Base-by-base conservation (phyloP, 2,888 invertebrate species). In the Cosmopolites sordidus region DNA sequence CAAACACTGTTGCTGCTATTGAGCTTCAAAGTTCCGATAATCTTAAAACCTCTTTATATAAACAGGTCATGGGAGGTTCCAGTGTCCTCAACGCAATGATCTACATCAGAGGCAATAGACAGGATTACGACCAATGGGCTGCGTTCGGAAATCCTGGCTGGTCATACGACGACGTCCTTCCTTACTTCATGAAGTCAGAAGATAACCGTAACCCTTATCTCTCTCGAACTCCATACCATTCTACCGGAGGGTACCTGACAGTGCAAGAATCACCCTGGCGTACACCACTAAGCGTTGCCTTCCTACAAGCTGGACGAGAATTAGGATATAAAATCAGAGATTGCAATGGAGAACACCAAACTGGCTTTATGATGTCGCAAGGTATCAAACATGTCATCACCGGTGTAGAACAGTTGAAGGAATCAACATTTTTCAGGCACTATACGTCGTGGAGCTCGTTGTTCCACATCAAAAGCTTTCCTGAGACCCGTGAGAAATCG, bases 11-110 rank as follows among this genome's bases (percentile, higher is more conserved):
- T 11, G n/a, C n/a, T n/a, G n/a, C n/a, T n/a, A n/a, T n/a, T n/a
- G n/a, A n/a, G n/a, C n/a, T n/a, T n/a, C n/a, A n/a, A n/a, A n/a
- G n/a, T n/a, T n/a, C n/a, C n/a, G n/a, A n/a, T n/a, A n/a, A n/a
- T n/a, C n/a, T n/a, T n/a, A n/a, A n/a, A n/a, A n/a, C n/a, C n/a
- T n/a, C n/a, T n/a, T n/a, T n/a, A n/a, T n/a, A n/a, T n/a, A n/a
- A n/a, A n/a, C n/a, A n/a, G 70, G 73, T 89, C 14, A 79, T 94
- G 16, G 93, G 93, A 16, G 93, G 95, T 11, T 84, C 87, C 50
- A 90, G 90, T 64, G 89, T 91, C 1, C 80, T 93, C 1, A 94
- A 94, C 71, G 90, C 90, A 11, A 93, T 95, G 93, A 82, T 93
- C 29, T 95, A 95, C 75, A 86, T 92, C 9, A 80, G 95, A 46